A percentile compares a stretch with the other conserved stretches of the same genome.
Conservation (phyloP, 2,888 invertebrate genomes). For the Beris morrisii region DNA sequence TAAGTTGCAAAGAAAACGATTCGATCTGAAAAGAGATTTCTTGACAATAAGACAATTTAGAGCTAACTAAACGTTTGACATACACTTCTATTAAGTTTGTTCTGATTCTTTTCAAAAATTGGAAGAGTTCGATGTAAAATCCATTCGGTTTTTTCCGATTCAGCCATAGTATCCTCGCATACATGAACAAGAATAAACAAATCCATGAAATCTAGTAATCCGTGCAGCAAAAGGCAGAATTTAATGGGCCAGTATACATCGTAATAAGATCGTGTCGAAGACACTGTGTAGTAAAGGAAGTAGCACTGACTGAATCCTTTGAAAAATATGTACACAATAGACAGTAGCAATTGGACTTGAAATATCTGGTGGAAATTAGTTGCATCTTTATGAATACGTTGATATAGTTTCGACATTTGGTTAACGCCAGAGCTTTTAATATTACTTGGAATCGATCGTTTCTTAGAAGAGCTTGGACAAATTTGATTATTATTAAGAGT, state of each 20-base stretch:
- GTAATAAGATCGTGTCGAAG: not conserved
- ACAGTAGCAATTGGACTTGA: constrained; percentile 6
- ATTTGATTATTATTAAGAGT: not conserved
- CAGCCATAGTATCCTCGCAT: not conserved
- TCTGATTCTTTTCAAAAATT: not conserved
- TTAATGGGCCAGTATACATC: not conserved
- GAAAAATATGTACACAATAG: not conserved
- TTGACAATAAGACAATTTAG: no score
- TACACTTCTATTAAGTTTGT: not conserved
- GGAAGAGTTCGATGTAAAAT: not conserved
- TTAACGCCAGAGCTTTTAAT: not conserved
- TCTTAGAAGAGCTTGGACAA: not conserved
- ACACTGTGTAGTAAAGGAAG: constrained; percentile 5
- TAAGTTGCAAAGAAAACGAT: not conserved
- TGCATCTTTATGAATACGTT: not conserved
- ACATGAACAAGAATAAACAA: constrained; percentile 3
- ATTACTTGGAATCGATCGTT: not conserved
- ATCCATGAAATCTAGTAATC: not conserved
- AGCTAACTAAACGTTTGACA: not conserved
- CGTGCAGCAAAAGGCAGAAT: not conserved
- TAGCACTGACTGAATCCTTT: constrained; percentile 7
- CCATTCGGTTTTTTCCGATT: not conserved
- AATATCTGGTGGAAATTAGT: constrained; percentile 2
- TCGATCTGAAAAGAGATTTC: constrained; percentile 14
- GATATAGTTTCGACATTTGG: no score